Evolutionary conservation across 2,888 invertebrate genomes (phyloP).

Genomic region (Portevinia maculata): DNA sequence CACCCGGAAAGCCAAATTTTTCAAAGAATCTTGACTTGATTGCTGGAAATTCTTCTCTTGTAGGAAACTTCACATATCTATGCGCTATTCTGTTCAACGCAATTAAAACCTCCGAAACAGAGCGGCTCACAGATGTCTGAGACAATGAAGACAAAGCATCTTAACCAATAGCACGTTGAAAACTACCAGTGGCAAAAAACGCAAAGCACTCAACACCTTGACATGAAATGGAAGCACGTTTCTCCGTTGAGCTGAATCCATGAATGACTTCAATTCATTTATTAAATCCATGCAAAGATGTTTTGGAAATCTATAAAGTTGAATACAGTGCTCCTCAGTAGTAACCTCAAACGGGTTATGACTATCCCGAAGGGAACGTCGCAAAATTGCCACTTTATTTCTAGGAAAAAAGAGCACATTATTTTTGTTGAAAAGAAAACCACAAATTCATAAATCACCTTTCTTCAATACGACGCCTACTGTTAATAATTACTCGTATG

Average conservation of each 20-base stretch:
- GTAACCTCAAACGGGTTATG: slow-evolving; percentile 26
- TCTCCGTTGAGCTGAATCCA: too few species aligned
- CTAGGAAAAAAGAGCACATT: slow-evolving; percentile 2
- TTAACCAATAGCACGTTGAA: slow-evolving; percentile 26
- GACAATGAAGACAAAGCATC: slow-evolving; percentile 17
- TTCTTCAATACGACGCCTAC: background rate
- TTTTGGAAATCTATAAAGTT: slow-evolving; percentile 41
- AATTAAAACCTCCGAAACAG: slow-evolving; percentile 7
- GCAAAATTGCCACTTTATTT: slow-evolving; percentile 1
- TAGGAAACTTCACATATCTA: too few species aligned
- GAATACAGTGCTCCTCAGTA: slow-evolving; percentile 21
- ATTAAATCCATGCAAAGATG: slow-evolving; percentile 12
- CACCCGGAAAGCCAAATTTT: too few species aligned
- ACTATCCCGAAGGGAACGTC: slow-evolving; percentile 16
- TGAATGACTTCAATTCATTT: slow-evolving; percentile 7
- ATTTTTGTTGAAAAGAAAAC: background rate
- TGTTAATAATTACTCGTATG: slow-evolving; percentile 1
- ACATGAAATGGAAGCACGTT: background rate
- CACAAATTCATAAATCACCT: background rate
- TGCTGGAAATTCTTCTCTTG: slow-evolving; percentile 12
- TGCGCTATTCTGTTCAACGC: slow-evolving; percentile 22
- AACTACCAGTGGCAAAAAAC: slow-evolving; percentile 24
- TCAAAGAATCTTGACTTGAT: slow-evolving; percentile 9
- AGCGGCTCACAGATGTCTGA: slow-evolving; percentile 19
- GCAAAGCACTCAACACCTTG: too few species aligned